These are phyloP conservation scores for Physocephala rufipes DNA, from an alignment of 2,888 invertebrate genomes.

Conservation along the genomic window DNA sequence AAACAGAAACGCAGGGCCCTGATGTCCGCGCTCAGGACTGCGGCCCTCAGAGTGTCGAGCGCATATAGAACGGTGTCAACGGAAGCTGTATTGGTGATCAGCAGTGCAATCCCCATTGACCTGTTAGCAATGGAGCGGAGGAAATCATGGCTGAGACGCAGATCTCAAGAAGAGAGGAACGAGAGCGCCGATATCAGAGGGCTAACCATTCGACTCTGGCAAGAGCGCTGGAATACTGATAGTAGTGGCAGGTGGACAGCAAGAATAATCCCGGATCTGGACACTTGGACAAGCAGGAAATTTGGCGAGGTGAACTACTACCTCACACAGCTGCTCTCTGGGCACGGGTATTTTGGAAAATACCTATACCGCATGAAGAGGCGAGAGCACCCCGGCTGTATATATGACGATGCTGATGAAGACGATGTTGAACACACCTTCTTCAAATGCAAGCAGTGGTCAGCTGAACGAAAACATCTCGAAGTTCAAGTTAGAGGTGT, in stretches of 20 bases:
- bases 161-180: too few species aligned
- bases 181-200: too few species aligned
- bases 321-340: conserved; percentile 13
- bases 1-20: neutral
- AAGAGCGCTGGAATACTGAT: neutral
- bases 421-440: conserved; percentile 22
- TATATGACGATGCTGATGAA: neutral
- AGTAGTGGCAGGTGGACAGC: conserved; percentile 12
- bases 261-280: neutral
- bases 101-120: neutral
- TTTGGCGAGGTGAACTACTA: conserved; percentile 19
- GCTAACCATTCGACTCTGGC: too few species aligned
- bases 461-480: neutral
- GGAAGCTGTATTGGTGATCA: neutral
- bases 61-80: neutral
- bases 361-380: conserved; percentile 16
- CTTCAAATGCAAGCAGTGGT: neutral
- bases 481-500: neutral
- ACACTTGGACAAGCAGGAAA: neutral
- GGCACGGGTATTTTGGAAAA: conserved; percentile 23
- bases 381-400: conserved; percentile 1
- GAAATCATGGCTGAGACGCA: too few species aligned
- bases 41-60: neutral
- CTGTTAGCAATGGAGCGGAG: neutral
- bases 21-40: neutral